These are phyloP conservation scores for Anisognathus igniventris DNA, from an alignment of 2,797 vertebrate species.

Conservation along the genomic window DNA sequence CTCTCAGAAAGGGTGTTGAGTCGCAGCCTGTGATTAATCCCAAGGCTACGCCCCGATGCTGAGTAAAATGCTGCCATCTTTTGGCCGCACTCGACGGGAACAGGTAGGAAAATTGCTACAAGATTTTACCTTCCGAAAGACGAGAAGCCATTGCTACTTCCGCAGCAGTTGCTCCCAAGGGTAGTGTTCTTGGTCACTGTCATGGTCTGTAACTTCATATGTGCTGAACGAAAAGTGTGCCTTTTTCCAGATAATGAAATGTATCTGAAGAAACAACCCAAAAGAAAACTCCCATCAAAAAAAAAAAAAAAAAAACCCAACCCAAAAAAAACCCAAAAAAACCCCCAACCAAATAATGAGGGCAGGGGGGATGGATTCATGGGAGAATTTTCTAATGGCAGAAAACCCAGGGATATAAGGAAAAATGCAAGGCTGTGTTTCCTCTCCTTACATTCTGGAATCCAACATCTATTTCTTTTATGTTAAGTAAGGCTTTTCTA, in stretches of 20 bases:
- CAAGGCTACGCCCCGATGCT: background rate
- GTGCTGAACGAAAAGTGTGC: background rate
- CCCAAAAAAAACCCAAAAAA: too few relatives aligned
- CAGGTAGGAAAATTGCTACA: background rate
- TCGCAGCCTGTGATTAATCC: background rate
- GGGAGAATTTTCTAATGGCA: background rate
- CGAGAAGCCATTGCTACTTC: background rate
- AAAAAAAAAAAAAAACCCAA: background rate
- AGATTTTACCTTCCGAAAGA: background rate
- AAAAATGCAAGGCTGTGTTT: background rate
- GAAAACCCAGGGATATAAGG: background rate
- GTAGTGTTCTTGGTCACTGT: rapidly evolving
- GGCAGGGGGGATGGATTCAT: rapidly evolving
- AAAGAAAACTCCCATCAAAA: background rate
- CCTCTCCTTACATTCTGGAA: background rate
- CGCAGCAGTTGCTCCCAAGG: background rate
- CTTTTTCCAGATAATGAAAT: background rate
- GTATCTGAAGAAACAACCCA: rapidly evolving
- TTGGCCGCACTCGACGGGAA: background rate
- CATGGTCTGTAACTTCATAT: background rate
- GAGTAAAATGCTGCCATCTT: conserved; percentile 60
- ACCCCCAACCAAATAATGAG: rapidly evolving
- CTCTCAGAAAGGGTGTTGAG: background rate
- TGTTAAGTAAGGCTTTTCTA: background rate
- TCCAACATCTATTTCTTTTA: background rate